Percentiles rank a stretch among this genome's conserved stretches.
Evolutionary conservation across 2,888 invertebrate genomes (phyloP).

Genomic region (Cerastoderma edule): DNA sequence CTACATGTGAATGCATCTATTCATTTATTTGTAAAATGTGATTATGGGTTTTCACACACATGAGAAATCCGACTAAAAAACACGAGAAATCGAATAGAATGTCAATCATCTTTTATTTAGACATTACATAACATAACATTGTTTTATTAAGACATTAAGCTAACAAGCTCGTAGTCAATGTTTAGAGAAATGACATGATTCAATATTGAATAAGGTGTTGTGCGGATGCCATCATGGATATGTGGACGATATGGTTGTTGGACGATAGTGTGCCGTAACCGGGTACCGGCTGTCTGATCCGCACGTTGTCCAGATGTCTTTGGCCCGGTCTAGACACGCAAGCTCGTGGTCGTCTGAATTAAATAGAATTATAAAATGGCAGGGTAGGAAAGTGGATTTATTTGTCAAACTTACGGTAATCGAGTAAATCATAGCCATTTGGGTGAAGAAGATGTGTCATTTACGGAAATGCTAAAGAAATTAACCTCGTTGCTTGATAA

Average conservation of each 20-base stretch:
- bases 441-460: neutral
- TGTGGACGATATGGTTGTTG: constrained; percentile 23
- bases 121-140: too few relatives aligned
- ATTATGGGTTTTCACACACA: too few relatives aligned
- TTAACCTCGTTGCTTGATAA: neutral
- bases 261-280: constrained; percentile 41
- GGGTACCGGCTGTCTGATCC: constrained; percentile 39
- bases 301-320: constrained; percentile 43
- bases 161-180: too few relatives aligned
- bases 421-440: neutral
- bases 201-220: too few relatives aligned
- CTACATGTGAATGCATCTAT: too few relatives aligned
- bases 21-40: too few relatives aligned
- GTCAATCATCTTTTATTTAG: too few relatives aligned
- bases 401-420: neutral
- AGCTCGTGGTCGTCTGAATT: constrained; percentile 30
- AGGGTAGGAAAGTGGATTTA: neutral
- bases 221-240: too few relatives aligned
- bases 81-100: too few relatives aligned
- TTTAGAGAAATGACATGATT: too few relatives aligned
- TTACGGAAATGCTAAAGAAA: neutral
- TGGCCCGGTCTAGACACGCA: constrained; percentile 34
- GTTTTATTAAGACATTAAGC: too few relatives aligned
- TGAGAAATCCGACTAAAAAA: too few relatives aligned
- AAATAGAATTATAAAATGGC: neutral